A percentile compares a stretch with the other conserved stretches of the same genome.
These are phyloP conservation scores for Eupelmus urozonus DNA, from an alignment of 2,888 invertebrate species.

Conservation along the genomic window DNA sequence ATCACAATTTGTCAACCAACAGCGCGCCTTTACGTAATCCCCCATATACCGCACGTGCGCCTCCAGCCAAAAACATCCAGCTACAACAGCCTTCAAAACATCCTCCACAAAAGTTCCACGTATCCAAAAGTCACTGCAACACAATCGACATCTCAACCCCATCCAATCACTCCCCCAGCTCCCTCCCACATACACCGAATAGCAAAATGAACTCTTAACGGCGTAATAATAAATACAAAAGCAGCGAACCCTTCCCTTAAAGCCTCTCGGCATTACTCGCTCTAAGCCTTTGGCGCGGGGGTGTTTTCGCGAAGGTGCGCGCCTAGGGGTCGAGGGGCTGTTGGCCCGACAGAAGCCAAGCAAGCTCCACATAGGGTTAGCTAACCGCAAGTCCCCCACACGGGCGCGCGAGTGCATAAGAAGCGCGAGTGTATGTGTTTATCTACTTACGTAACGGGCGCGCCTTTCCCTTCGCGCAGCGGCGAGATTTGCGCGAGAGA, in stretches of 20 bases:
- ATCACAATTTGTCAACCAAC: neutral
- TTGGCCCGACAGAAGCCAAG: conserved; percentile 77
- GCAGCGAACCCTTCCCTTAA: neutral
- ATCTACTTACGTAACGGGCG: conserved; percentile 54
- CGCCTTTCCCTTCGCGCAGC: conserved; percentile 6
- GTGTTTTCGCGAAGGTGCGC: conserved; percentile 51
- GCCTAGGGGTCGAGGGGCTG: too few relatives aligned
- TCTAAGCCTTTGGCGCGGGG: neutral
- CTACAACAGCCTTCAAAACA: too few relatives aligned
- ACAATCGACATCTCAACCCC: too few relatives aligned
- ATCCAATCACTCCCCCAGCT: too few relatives aligned
- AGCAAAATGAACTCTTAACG: neutral
- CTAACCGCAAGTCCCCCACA: conserved; percentile 68
- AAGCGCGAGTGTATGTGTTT: conserved; percentile 18
- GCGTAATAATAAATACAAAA: conserved; percentile 18
- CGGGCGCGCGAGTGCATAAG: neutral
- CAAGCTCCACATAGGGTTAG: conserved; percentile 71
- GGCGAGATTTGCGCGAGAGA: conserved; percentile 2
- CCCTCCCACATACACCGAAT: too few relatives aligned
- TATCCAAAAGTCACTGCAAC: too few relatives aligned
- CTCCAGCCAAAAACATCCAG: too few relatives aligned
- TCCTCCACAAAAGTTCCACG: too few relatives aligned
- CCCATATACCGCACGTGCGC: too few relatives aligned
- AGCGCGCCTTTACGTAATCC: too few relatives aligned
- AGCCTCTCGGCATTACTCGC: too few relatives aligned